Evolutionary conservation across 2,888 invertebrate species (phyloP), one percentile per base, ranked within the genome.

Genomic region (Netelia inedita): DNA sequence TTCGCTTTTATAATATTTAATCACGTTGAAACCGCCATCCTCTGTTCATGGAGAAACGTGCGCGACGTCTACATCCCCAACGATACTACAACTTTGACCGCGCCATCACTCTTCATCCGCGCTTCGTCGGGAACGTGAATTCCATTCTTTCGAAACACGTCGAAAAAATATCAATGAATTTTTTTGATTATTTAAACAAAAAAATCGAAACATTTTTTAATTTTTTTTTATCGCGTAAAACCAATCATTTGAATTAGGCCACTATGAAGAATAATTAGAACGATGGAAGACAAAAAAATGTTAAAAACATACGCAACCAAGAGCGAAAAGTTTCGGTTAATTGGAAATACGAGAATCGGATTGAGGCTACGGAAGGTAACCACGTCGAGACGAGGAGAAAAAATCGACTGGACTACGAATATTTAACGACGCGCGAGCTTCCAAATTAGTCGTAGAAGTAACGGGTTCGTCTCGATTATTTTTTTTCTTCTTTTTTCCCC

Each of bases 1-100:
- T 90, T 90, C 87, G 88, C 89, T 90, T 90, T 90, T 88, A 89
- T 89, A 91, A 91, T 89, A 91, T 91, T 91, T 91, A 91, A 92
- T 91, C 91, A 86, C 87, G 87, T 88, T 88, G 88, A 89, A 91
- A 35, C 35, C 35, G 6, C 6, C 35, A 35, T 35, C 35, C 35
- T 6, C 8, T 35, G 8, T 35, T 35, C 91, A 91, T 91, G 14
- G 61, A 50, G 21, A 46, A 16, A n/a, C 3, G 68, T 66, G 71
- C 19, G 63, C 35, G 50, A 69, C 35, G 3, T 59, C 35, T 21
- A 59, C 8, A 28, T 16, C 46, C 59, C 35, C 14, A 61, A 43
- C n/a, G 53, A 73, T 75, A 68, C 75, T 82, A 79, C 86, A 85
- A 86, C 82, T 85, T 63, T 14, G 11, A 50, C 19, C 43, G 11